Base-by-base conservation (phyloP, 2,113 vertebrate genomes). In the Apodemus sylvaticus region DNA sequence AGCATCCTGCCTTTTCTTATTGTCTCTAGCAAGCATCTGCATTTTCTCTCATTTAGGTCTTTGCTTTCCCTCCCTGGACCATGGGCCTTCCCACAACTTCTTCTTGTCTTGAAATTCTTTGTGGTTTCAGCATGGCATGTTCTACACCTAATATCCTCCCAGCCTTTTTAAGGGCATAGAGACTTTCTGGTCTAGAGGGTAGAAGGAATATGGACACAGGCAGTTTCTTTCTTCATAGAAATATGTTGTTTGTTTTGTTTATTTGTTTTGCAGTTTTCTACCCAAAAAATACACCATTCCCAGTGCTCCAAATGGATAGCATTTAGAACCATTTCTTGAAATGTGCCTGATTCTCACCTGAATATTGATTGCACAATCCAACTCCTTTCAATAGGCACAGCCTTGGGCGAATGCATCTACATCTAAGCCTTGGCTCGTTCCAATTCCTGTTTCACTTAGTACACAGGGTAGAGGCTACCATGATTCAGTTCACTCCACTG, bases 61-160 rank as follows among this genome's bases (percentile, higher is more conserved):
- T 93, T 51, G 4, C 36, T 36, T 83, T 79, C 82, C 53, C 53
- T 78, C 68, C 53, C 73, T 86, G 64, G 45, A 20, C 29, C 58
- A 13, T 66, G 64, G 64, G 64, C 29, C 64, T 66, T 66, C 64
- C 29, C 8, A 95, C 42, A 91, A 64, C 60, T 13, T 93, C 74
- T 90, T 96, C 36, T 95, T 89, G 45, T 42, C 78, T 79, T 91
- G 26, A 81, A 94, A 93, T 89, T 91, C 82, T 95, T 93, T 8
- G 82, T 20, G 42, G 2, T 81, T 94, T 91, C 34, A 94, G 24
- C 62, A 48, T 76, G 39, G 29, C 6, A 60, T 81, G 70, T 71
- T n/a, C n/a, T 71, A 93, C 5, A 93, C 74, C 10, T 90, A 53
- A 91, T 94, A 88, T 90, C 70, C 55, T 86, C 74, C 73, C 17